Evolutionary conservation across 2,113 vertebrate genomes (phyloP).

Genomic region (Neodontobutis hainanensis): DNA sequence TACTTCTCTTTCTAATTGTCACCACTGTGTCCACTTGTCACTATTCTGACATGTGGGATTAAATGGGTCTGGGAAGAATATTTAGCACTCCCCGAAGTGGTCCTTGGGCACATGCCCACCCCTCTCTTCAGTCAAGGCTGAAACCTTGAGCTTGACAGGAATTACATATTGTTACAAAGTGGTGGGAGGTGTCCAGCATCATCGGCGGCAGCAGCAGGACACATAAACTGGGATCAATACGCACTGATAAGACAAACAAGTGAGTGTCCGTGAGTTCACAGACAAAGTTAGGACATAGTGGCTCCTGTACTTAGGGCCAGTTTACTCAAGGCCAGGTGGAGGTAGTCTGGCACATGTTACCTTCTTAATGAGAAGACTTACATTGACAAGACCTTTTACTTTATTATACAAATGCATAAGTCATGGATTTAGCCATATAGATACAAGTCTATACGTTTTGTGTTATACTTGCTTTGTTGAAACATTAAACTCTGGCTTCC

Average conservation of each 20-base stretch:
- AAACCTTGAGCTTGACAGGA: conserved; percentile 32
- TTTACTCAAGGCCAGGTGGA: conserved; percentile 22
- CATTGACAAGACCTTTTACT: not conserved
- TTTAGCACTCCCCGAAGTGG: not conserved
- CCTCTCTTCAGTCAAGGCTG: not conserved
- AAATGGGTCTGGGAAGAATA: no score
- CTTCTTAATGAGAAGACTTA: not conserved
- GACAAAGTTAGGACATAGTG: conserved; percentile 43
- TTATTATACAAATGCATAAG: not conserved
- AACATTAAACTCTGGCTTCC: no score
- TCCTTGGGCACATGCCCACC: not conserved
- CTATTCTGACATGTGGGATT: no score
- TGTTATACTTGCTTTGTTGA: no score
- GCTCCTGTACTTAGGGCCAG: conserved; percentile 45
- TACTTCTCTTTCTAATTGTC: no score
- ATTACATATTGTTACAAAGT: conserved; percentile 14
- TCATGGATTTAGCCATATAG: no score
- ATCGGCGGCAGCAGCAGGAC: not conserved
- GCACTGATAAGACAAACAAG: conserved; percentile 52
- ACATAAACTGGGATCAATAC: conserved; percentile 43
- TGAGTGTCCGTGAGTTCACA: conserved; percentile 19
- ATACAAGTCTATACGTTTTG: no score
- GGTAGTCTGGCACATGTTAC: not conserved
- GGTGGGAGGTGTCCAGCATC: conserved; percentile 12
- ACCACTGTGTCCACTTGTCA: no score